These are phyloP conservation scores for Plectropomus leopardus DNA, from an alignment of 2,113 vertebrate genomes.

Conservation along the genomic window DNA sequence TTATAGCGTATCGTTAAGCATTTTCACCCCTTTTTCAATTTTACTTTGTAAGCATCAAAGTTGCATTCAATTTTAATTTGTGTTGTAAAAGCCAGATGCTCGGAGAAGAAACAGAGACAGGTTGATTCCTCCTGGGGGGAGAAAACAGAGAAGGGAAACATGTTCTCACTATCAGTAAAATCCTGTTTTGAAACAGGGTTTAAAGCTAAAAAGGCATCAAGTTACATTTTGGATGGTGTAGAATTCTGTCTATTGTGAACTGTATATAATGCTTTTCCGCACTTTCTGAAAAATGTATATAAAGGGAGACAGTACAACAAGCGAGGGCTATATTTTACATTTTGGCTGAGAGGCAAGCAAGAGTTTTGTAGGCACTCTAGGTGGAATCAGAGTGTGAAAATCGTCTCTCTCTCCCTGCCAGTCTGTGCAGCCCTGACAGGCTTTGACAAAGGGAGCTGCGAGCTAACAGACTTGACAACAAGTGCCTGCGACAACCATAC, in stretches of 20 bases:
- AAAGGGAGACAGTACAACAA: constrained; percentile 24
- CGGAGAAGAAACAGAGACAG: constrained; percentile 51
- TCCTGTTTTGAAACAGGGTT: constrained; percentile 25
- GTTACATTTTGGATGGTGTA: constrained; percentile 16
- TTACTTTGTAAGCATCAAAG: constrained; percentile 34
- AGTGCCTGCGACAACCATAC: constrained; percentile 77
- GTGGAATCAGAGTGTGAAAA: constrained; percentile 65
- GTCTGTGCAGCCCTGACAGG: constrained; percentile 59
- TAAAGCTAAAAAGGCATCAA: constrained; percentile 7
- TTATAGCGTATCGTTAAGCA: constrained; percentile 21
- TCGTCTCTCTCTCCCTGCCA: constrained; percentile 41
- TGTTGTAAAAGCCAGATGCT: constrained; percentile 69
- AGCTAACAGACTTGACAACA: constrained; percentile 74
- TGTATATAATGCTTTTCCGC: constrained; percentile 6
- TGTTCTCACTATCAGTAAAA: constrained; percentile 40
- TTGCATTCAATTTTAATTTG: constrained; percentile 50
- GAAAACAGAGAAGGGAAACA: constrained; percentile 37
- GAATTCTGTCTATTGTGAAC: background rate
- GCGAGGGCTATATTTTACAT: constrained; percentile 54
- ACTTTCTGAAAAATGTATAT: constrained; percentile 19
- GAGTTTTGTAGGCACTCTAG: constrained; percentile 36
- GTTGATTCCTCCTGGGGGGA: constrained; percentile 65
- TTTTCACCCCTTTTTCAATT: constrained; percentile 40
- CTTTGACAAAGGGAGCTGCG: constrained; percentile 77
- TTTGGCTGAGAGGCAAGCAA: constrained; percentile 58